Evolutionary conservation across 2,113 vertebrate genomes (phyloP).

Genomic region (Aspidoscelis tigris): DNA sequence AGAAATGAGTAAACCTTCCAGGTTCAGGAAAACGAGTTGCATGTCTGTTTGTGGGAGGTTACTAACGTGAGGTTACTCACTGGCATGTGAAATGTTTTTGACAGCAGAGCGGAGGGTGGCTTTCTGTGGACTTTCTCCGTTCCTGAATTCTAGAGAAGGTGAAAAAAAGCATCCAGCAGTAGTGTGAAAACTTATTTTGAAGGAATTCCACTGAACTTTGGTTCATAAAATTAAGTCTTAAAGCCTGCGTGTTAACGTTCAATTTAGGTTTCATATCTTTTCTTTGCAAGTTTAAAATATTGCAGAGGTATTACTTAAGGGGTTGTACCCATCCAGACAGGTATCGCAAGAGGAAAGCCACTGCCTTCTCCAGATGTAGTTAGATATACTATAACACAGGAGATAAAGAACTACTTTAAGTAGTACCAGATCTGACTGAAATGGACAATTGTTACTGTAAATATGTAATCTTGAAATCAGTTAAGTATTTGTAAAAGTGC

Average conservation of each 20-base stretch:
- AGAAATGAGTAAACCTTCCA: fast-evolving
- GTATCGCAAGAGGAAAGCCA: neutral
- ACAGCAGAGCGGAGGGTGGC: constrained; percentile 19
- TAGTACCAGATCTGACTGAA: constrained; percentile 41
- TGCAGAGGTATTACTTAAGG: neutral
- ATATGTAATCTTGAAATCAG: constrained; percentile 59
- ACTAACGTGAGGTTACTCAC: neutral
- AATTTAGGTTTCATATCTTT: neutral
- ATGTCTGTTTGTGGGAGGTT: neutral
- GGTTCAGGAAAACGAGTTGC: neutral
- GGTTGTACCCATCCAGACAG: neutral
- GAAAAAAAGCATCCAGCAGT: neutral
- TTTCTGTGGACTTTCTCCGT: neutral
- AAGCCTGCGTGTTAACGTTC: neutral
- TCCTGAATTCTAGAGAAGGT: constrained; percentile 20
- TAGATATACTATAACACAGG: neutral
- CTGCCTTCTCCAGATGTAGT: neutral
- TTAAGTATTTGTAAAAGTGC: constrained; percentile 66
- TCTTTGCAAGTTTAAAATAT: neutral
- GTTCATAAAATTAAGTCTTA: constrained; percentile 1
- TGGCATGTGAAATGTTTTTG: constrained; percentile 16
- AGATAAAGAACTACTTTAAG: neutral
- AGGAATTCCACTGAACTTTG: neutral
- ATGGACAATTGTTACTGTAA: constrained; percentile 36
- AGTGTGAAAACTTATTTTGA: constrained; percentile 7